Percentiles rank a stretch among this genome's conserved stretches.
Conservation (phyloP, 2,113 vertebrate species). For the Tachysurus fulvidraco region DNA sequence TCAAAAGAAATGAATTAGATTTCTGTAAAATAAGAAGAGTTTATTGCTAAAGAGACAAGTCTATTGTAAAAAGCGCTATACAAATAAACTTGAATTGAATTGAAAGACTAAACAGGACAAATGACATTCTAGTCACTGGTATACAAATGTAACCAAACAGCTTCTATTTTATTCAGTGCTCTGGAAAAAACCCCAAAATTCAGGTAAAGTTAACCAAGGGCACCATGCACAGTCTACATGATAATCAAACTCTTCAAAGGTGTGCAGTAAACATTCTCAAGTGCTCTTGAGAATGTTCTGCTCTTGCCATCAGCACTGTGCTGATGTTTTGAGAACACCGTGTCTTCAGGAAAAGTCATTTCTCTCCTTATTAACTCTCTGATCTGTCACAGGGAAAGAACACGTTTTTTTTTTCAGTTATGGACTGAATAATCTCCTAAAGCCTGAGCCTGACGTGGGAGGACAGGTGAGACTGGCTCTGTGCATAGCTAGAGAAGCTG, state of each 20-base stretch:
- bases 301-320: slow-evolving; percentile 16
- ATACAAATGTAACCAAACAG: not conserved
- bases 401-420: slow-evolving; percentile 14
- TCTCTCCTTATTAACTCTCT: slow-evolving; percentile 32
- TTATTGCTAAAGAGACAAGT: not conserved
- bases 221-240: not conserved
- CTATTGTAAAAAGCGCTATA: no score
- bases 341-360: slow-evolving; percentile 25
- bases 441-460: slow-evolving; percentile 9
- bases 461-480: slow-evolving; percentile 38
- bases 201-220: not conserved
- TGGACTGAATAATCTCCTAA: slow-evolving; percentile 24
- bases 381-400: slow-evolving; percentile 29
- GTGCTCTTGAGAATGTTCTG: slow-evolving; percentile 23
- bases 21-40: not conserved
- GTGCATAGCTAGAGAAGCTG: slow-evolving; percentile 32
- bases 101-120: not conserved
- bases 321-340: not conserved
- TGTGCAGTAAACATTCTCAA: slow-evolving; percentile 18
- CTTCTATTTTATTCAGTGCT: not conserved
- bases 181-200: not conserved
- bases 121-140: not conserved
- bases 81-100: no score
- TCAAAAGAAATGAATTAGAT: not conserved
- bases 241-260: not conserved